Base-by-base conservation (phyloP, 1,140 invertebrate species). In the Ditylenchus dipsaci region DNA sequence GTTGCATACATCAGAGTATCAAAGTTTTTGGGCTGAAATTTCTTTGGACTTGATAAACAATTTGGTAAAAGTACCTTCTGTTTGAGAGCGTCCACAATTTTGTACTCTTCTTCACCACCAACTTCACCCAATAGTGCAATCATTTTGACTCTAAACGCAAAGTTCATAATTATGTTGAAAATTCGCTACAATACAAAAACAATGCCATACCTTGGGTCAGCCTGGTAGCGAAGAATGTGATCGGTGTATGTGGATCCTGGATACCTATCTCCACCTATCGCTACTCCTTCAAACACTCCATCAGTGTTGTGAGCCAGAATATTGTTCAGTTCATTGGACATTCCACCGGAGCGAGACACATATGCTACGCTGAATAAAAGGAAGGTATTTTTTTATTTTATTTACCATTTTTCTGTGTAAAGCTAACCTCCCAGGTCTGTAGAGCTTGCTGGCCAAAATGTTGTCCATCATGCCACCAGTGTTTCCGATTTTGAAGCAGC, bases 381-480 rank as follows among this genome's bases (percentile, higher is more conserved):
- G 23, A 19, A 64, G n/a, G n/a, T 33, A n/a, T n/a, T n/a, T n/a
- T n/a, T n/a, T n/a, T n/a, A n/a, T n/a, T n/a, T n/a, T n/a, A n/a
- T n/a, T n/a, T n/a, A n/a, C n/a, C 53, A 13, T 69, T 57, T 57
- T 38, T 21, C 21, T 17, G 66, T 69, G 26, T 57, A 29, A 23
- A 56, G 62, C 56, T 71, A 61, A 88, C 87, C 86, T 88, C 67
- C 95, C 95, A 23, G 94, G 90, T 49, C 95, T 85, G 84, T 97
- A 98, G 0, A 98, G 86, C 85, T 95, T 97, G 49, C 93, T 97
- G 74, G 96, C 91, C 1, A 98, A 85, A 78, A 99, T 97, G 82
- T 99, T 99, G 82, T 98, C 95, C 88, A 98, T 91, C 95, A 99
- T 98, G 59, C 95, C 95, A 1, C 94, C 95, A 13, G 95, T 98